Base-by-base conservation (phyloP, 2,113 vertebrate species). In the Xerus inauris region DNA sequence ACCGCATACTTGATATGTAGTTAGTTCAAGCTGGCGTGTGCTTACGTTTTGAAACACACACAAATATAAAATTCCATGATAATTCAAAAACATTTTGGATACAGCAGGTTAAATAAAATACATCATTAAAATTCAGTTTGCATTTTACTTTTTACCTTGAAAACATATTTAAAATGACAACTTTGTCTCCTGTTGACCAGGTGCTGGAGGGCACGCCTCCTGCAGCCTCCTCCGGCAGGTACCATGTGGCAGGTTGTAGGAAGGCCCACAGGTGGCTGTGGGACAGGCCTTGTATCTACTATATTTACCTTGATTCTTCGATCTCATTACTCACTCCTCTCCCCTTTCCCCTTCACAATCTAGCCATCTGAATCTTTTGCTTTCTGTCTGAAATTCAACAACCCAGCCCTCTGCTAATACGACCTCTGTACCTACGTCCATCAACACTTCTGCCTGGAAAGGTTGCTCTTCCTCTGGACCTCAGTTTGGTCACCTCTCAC, bases 211-310 rank as follows among this genome's bases (percentile, higher is more conserved):
- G 49, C 54, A 57, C 8, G 54, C 20, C 54, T 3, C 54, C 54
- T 57, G 54, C 54, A 57, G 54, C 54, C 24, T 57, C 54, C 54
- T 19, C 17, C 6, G 54, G 54, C 54, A 57, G 54, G 19, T 0
- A 6, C 19, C 57, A 0, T 19, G 1, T 32, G 38, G 5, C 49
- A 0, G 17, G 38, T 8, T 42, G 80, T 40, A 20, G 0, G 7
- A 16, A 19, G 8, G 88, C 30, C 28, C 10, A 0, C 24, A 19
- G 32, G 16, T 0, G 89, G 40, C 40, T 30, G 26, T 1, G n/a
- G 8, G 22, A 3, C 19, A 40, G 87, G 30, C 5, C n/a, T 80
- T 67, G 6, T 5, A 6, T 32, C 54, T 24, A 0, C 3, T 0
- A 54, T 62, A 40, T 13, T 13, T 5, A 59, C 17, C 45, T 38